phyloP scores from a whole-genome alignment of 2,797 vertebrate species.

The Falco peregrinus region DNA sequence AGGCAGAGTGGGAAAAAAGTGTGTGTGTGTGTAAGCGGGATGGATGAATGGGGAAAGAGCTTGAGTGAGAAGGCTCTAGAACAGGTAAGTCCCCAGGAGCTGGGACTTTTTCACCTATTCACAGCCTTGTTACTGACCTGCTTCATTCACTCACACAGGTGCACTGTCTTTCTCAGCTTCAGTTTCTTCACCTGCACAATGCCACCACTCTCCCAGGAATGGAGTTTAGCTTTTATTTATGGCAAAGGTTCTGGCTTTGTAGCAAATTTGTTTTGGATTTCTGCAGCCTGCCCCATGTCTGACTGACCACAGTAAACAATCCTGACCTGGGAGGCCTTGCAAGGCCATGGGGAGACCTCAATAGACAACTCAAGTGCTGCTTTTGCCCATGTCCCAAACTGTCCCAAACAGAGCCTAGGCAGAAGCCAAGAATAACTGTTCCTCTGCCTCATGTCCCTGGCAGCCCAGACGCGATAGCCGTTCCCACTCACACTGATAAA shows the following conservation, averaged over 20 bases:
- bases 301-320: background rate
- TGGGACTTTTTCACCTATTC: background rate
- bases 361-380: background rate
- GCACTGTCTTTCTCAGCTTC: background rate
- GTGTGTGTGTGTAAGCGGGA: background rate
- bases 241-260: background rate
- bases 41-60: background rate
- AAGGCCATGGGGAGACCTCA: background rate
- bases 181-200: background rate
- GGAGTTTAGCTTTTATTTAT: background rate
- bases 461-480: background rate
- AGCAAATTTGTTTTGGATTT: background rate
- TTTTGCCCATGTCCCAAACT: background rate
- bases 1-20: background rate
- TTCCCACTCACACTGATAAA: background rate
- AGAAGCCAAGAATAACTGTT: constrained; percentile 11
- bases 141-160: background rate
- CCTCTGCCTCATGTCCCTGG: constrained; percentile 25
- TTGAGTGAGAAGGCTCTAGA: background rate
- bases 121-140: background rate
- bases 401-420: background rate
- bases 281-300: background rate
- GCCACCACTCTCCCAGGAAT: background rate
- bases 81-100: background rate
- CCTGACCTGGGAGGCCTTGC: background rate